Conservation (phyloP, 2,113 vertebrate species). For the Mellivora capensis region DNA sequence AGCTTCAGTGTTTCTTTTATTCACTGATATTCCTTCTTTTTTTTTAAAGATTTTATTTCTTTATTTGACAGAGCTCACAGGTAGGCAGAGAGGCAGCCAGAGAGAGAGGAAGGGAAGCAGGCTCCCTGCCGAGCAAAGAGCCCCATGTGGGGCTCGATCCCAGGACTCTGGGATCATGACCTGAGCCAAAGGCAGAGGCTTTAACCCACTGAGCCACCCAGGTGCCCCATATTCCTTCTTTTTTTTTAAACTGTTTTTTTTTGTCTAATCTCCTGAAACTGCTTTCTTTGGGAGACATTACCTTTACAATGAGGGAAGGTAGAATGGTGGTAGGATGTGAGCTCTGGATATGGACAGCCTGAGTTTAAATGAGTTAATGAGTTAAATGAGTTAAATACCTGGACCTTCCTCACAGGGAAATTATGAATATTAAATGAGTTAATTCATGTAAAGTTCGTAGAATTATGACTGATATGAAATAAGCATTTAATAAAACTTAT, state of each 20-base stretch:
- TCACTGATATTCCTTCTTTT: background rate
- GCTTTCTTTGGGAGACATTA: background rate
- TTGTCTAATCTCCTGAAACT: background rate
- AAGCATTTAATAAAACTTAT: background rate
- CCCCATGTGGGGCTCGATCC: too few relatives aligned
- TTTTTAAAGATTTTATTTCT: too few relatives aligned
- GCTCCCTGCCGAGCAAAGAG: too few relatives aligned
- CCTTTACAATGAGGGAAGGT: background rate
- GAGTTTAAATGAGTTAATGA: background rate
- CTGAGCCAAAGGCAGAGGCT: too few relatives aligned
- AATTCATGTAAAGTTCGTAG: background rate
- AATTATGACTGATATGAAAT: background rate
- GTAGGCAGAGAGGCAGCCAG: too few relatives aligned
- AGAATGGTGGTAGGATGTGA: background rate
- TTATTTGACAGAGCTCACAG: too few relatives aligned
- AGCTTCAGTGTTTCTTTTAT: background rate
- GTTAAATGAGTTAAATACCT: background rate
- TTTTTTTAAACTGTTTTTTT: background rate
- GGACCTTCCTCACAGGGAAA: background rate
- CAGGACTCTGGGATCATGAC: too few relatives aligned
- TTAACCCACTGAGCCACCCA: too few relatives aligned
- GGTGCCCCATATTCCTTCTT: background rate
- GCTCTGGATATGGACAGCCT: background rate
- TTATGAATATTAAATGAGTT: background rate
- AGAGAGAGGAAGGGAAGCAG: too few relatives aligned